Evolutionary conservation across 1,140 invertebrate species (phyloP), one percentile per base, ranked within the genome.

Genomic region (Ceratina japonica): DNA sequence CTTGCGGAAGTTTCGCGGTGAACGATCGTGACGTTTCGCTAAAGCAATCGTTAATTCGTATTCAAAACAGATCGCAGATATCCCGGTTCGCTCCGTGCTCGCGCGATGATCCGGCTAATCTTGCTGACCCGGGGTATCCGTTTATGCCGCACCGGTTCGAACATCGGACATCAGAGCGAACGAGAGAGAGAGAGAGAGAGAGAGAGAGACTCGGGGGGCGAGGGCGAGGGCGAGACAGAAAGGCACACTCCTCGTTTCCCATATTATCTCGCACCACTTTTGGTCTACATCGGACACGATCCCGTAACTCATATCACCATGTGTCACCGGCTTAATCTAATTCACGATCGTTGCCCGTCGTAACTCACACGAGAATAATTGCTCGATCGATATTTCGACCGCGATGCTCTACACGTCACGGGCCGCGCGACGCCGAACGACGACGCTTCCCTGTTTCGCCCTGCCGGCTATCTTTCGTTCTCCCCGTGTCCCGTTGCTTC

Each of bases 311-410:
- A 90, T 91, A 90, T 91, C 89, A 88, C 85, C 90, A 84, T 89
- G 88, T 89, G 88, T 91, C 90, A 90, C 86, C 78, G 79, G 89
- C 86, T 89, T 89, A 89, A 91, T 90, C 89, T 90, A 90, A 91
- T 90, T 90, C 89, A 90, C 86, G 88, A 90, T 89, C 89, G 88
- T 89, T 86, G 88, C 86, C 83, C 80, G 79, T 82, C 89, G 87
- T 90, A 91, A 88, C 88, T 91, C 90, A 91, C 69, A 86, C 83
- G 84, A 88, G 89, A 90, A 91, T 91, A 91, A 91, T 91, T 90
- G 87, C 69, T 64, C 80, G 88, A 90, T 90, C 90, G 86, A 91
- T 91, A 90, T 87, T 90, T 87, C 80, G 54, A 72, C 37, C 70
- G 64, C 68, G 73, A 62, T 73, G 77, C 78, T 16, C 54, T 58